These are phyloP conservation scores for Crepidodera aurea DNA, from an alignment of 2,888 invertebrate genomes.

Conservation along the genomic window DNA sequence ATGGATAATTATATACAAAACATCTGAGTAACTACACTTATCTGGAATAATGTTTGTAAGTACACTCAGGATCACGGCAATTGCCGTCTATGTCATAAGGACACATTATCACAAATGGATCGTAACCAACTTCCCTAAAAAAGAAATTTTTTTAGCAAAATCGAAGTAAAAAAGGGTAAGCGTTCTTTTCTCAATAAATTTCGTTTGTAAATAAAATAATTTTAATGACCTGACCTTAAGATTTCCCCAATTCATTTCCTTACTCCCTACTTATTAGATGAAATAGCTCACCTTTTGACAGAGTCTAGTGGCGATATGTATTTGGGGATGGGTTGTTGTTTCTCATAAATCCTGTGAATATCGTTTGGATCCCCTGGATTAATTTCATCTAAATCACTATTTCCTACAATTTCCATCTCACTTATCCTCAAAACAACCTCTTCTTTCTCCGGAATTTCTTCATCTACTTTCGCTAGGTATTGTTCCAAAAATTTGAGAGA, in stretches of 20 bases:
- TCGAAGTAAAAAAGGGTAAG: constrained; percentile 2
- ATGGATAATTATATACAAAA: neutral
- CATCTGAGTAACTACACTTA: constrained; percentile 27
- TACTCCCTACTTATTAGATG: neutral
- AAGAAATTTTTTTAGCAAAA: constrained; percentile 25
- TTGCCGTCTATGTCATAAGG: constrained; percentile 58
- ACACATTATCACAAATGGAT: constrained; percentile 57
- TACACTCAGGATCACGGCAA: constrained; percentile 58
- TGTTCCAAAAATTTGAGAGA: neutral
- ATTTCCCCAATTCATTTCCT: neutral
- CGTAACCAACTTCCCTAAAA: constrained; percentile 45
- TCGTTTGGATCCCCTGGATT: constrained; percentile 47
- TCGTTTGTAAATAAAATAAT: no score
- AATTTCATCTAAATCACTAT: neutral
- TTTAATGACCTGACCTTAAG: no score
- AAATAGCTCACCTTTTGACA: constrained; percentile 47
- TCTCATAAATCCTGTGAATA: constrained; percentile 42
- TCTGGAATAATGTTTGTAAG: constrained; percentile 52
- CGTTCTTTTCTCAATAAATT: no score
- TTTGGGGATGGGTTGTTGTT: constrained; percentile 44
- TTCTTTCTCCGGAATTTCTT: neutral
- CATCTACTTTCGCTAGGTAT: neutral
- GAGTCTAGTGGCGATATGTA: constrained; percentile 57
- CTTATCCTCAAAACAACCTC: neutral
- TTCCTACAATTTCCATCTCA: neutral